These are phyloP conservation scores for Spea hammondii DNA, from an alignment of 2,797 vertebrate species.

Conservation along the genomic window DNA sequence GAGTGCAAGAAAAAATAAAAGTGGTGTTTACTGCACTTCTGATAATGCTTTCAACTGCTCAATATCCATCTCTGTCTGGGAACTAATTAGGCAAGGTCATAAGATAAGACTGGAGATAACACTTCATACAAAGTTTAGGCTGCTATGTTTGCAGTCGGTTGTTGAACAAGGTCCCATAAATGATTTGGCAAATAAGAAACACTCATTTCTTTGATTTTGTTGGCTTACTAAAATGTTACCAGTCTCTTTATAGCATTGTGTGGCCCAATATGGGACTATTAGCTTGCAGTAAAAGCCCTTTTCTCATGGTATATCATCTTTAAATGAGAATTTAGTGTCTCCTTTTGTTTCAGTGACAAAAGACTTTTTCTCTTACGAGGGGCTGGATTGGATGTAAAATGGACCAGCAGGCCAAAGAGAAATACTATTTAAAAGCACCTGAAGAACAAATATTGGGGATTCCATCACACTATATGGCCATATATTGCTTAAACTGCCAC, in stretches of 20 bases:
- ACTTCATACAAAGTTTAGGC: constrained; percentile 5
- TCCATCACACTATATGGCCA: too few species aligned
- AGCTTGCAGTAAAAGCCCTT: background rate
- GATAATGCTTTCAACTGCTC: constrained; percentile 5
- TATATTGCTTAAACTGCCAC: too few species aligned
- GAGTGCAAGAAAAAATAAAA: background rate
- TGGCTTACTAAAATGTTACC: constrained; percentile 4
- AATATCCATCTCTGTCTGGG: background rate
- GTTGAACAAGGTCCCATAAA: constrained; percentile 12
- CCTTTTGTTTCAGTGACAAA: background rate
- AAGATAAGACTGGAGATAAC: constrained; percentile 21
- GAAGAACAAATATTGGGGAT: too few species aligned
- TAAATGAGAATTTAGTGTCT: background rate
- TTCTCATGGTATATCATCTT: background rate
- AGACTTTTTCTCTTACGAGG: too few species aligned
- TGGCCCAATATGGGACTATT: background rate
- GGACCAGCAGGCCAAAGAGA: too few species aligned
- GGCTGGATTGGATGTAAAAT: too few species aligned
- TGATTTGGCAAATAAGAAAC: constrained; percentile 21
- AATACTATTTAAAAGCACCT: too few species aligned
- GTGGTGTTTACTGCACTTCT: constrained; percentile 1
- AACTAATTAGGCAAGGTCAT: background rate
- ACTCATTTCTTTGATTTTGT: constrained; percentile 5
- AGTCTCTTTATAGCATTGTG: background rate
- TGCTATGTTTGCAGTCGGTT: constrained; percentile 27